These are phyloP conservation scores for Periophthalmodon schlosseri DNA, from an alignment of 2,113 vertebrate species.

Conservation along the genomic window DNA sequence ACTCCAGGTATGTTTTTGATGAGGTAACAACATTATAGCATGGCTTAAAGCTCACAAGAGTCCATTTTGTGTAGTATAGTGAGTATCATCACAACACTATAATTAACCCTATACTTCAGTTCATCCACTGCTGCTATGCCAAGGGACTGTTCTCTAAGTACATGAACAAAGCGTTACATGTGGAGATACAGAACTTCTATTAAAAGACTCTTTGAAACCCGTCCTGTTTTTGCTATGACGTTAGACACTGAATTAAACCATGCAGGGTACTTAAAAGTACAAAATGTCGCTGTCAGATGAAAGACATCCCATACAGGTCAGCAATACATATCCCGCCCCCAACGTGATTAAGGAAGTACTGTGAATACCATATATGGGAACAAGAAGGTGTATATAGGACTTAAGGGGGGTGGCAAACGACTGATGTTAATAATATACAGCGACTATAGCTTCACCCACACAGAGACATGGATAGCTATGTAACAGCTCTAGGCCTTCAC, in stretches of 20 bases:
- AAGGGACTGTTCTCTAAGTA: background rate
- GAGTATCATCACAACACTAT: background rate
- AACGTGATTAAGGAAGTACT: constrained; percentile 70
- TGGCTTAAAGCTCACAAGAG: too few species aligned
- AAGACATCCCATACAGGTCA: constrained; percentile 53
- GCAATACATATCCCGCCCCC: constrained; percentile 60
- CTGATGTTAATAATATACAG: constrained; percentile 70
- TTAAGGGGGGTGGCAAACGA: constrained; percentile 64
- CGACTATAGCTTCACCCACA: constrained; percentile 63
- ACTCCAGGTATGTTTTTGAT: too few species aligned
- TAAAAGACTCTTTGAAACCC: background rate
- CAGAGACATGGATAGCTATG: constrained; percentile 15
- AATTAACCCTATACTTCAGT: background rate
- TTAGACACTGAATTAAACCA: constrained; percentile 27
- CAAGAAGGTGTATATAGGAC: constrained; percentile 55
- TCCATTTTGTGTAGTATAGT: too few species aligned
- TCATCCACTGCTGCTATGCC: background rate
- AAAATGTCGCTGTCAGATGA: constrained; percentile 51
- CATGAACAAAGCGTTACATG: background rate
- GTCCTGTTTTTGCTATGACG: constrained; percentile 13
- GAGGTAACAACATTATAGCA: too few species aligned
- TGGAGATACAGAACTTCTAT: background rate
- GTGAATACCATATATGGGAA: constrained; percentile 60
- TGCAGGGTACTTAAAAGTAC: constrained; percentile 26
- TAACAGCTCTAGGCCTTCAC: background rate